These are phyloP conservation scores for Electrophaes corylata DNA, from an alignment of 2,888 invertebrate species.

Conservation along the genomic window DNA sequence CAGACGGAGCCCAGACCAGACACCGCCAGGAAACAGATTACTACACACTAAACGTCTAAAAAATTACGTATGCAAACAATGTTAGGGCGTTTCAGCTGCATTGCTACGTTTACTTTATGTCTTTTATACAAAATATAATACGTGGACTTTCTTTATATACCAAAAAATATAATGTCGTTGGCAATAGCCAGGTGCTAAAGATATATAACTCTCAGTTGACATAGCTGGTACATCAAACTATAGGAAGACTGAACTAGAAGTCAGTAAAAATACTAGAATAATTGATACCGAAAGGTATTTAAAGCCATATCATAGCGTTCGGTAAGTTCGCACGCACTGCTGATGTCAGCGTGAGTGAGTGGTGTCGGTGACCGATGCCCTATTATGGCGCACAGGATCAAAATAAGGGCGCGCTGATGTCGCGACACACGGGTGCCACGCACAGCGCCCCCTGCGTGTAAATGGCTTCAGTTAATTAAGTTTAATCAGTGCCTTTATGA, in stretches of 20 bases:
- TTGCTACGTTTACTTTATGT: too few species aligned
- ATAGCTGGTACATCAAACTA: too few species aligned
- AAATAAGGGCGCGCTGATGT: conserved; percentile 39
- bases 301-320: conserved; percentile 7
- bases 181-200: background rate
- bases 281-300: background rate
- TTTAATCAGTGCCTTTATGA: conserved; percentile 78
- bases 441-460: conserved; percentile 60
- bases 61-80: conserved; percentile 25
- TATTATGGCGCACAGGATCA: conserved; percentile 39
- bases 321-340: background rate
- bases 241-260: too few species aligned
- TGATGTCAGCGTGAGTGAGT: conserved; percentile 23
- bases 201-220: too few species aligned
- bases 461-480: conserved; percentile 84
- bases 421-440: conserved; percentile 47
- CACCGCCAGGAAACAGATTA: conserved; percentile 29
- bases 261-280: too few species aligned
- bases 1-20: conserved; percentile 23
- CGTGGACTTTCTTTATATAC: background rate
- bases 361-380: conserved; percentile 63
- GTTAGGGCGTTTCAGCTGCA: conserved; percentile 25
- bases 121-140: too few species aligned
- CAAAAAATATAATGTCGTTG: background rate
- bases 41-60: conserved; percentile 22